Evolutionary conservation across 2,888 invertebrate genomes (phyloP).

Genomic region (Cheilosia soror): DNA sequence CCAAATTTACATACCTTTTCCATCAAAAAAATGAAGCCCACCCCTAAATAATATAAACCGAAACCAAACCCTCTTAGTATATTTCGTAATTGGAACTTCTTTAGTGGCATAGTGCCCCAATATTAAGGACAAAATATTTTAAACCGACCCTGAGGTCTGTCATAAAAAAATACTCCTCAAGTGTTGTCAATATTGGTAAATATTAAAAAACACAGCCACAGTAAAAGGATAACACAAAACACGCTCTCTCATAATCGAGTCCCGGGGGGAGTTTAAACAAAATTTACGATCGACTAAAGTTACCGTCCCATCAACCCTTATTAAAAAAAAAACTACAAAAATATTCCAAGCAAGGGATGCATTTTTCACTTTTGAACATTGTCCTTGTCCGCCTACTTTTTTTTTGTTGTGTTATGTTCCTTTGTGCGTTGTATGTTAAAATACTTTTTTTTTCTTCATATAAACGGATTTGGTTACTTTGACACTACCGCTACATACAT

Average conservation of each 20-base stretch:
- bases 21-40: constrained; percentile 36
- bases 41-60: constrained; percentile 22
- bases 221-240: constrained; percentile 63
- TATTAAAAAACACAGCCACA: constrained; percentile 79
- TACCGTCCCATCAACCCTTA: constrained; percentile 43
- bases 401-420: not conserved
- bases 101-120: constrained; percentile 66
- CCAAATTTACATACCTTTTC: constrained; percentile 62
- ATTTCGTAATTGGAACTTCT: constrained; percentile 62
- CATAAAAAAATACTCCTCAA: constrained; percentile 75
- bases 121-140: constrained; percentile 12
- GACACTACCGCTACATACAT: constrained; percentile 28
- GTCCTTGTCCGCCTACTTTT: constrained; percentile 64
- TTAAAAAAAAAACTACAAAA: constrained; percentile 20
- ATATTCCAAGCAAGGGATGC: constrained; percentile 37
- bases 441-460: constrained; percentile 72
- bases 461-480: constrained; percentile 82
- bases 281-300: constrained; percentile 62
- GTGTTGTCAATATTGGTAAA: constrained; percentile 83
- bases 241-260: constrained; percentile 55
- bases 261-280: constrained; percentile 60
- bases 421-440: constrained; percentile 27
- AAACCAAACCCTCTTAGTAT: constrained; percentile 31
- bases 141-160: constrained; percentile 9
- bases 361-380: constrained; percentile 56